Evolutionary conservation across 2,888 invertebrate species (phyloP).

Genomic region (Rhagophthalmus giganteus): DNA sequence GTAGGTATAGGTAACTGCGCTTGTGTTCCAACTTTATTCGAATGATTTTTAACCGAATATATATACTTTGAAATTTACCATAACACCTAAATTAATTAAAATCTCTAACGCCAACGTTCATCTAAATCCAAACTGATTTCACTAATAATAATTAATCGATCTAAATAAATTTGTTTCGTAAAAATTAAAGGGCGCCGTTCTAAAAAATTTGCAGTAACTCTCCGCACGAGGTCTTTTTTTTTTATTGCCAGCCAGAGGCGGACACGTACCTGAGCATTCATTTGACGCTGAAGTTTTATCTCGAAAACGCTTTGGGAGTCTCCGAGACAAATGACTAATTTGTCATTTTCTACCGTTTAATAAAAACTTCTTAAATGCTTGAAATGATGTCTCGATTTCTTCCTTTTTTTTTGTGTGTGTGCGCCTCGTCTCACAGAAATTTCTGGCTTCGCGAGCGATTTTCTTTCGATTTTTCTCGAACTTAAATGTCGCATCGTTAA

Average conservation of each 20-base stretch:
- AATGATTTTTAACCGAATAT: too few relatives aligned
- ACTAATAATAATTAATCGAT: too few relatives aligned
- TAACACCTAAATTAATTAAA: too few relatives aligned
- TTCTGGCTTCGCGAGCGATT: slow-evolving; percentile 8
- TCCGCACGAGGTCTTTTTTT: slow-evolving; percentile 18
- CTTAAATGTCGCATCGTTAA: slow-evolving; percentile 1
- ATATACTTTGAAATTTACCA: too few relatives aligned
- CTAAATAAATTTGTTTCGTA: slow-evolving; percentile 2
- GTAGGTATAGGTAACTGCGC: too few relatives aligned
- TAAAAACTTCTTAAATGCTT: slow-evolving; percentile 39
- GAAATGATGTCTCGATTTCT: slow-evolving; percentile 26
- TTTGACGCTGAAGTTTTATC: slow-evolving; percentile 46
- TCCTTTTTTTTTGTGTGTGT: slow-evolving; percentile 19
- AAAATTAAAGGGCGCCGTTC: slow-evolving; percentile 10
- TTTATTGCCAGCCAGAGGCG: slow-evolving; percentile 42
- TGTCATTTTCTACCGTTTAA: slow-evolving; percentile 38
- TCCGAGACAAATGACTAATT: slow-evolving; percentile 41
- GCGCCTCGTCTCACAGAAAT: slow-evolving; percentile 7
- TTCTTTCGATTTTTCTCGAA: slow-evolving; percentile 6
- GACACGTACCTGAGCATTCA: slow-evolving; percentile 46
- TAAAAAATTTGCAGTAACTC: slow-evolving; percentile 16
- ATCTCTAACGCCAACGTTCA: too few relatives aligned
- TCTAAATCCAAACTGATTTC: too few relatives aligned
- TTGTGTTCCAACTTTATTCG: too few relatives aligned
- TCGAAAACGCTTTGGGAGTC: slow-evolving; percentile 39